Base-by-base conservation (phyloP, 2,797 vertebrate genomes). In the Chelmon rostratus region DNA sequence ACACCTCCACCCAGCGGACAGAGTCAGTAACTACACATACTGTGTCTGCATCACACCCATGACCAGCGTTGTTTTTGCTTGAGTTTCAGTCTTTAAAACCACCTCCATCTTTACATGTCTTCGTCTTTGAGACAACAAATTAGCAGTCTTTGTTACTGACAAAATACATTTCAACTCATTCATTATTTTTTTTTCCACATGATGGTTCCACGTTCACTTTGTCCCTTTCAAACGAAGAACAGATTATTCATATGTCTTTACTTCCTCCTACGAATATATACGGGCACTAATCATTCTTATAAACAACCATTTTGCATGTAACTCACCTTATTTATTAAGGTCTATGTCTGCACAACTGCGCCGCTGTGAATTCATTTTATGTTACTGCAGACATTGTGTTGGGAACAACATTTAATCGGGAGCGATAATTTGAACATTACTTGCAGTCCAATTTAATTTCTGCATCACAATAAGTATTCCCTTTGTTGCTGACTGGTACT, bases 1-100 rank as follows among this genome's bases (percentile, higher is more conserved):
- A 56, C 73, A 79, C 37, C 16, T 0, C 83, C 89, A 47, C 66
- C 84, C 35, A 80, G 86, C 66, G 90, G 87, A 38, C 78, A 56
- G 0, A 49, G 0, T 0, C 0, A 2, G 77, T 53, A 38, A 67
- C 62, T 69, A 23, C 86, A 82, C 0, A 7, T 0, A 1, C 3
- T n/a, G 37, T 38, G 28, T 1, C 11, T 15, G 44, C 5, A 46
- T 18, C 15, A 46, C 2, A 3, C 7, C 2, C 2, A 18, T 18
- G 46, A 18, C 9, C 15, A 3, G 2, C 46, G 52, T 19, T 35
- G 4, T 21, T 54, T 38, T 46, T 33, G 53, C 25, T 11, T 62
- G 2, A 15, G 44, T 58, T 46, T 19, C 10, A 25, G 21, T 21
- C 0, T 57, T 49, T 8, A 21, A 38, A 56, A 15, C 11, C 19